Evolutionary conservation across 1,140 invertebrate genomes (phyloP).

Genomic region (Panulirus ornatus): DNA sequence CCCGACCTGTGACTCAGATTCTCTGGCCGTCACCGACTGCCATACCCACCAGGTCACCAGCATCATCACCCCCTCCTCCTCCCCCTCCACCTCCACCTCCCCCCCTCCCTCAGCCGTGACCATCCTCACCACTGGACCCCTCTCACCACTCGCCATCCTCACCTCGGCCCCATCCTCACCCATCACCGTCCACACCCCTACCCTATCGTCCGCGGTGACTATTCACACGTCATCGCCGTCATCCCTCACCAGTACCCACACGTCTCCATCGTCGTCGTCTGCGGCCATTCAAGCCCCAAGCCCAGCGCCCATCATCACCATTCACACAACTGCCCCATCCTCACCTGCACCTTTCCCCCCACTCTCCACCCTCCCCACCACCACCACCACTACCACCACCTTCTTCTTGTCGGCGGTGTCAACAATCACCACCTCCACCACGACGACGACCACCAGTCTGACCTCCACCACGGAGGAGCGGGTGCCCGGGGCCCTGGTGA

Average conservation of each 20-base stretch:
- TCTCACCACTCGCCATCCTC: constrained; percentile 42
- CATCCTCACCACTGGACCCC: constrained; percentile 23
- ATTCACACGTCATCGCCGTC: constrained; percentile 21
- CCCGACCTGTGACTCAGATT: constrained; percentile 16
- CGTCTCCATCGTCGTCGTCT: constrained; percentile 41
- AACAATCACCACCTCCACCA: constrained; percentile 21
- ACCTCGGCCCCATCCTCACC: constrained; percentile 17
- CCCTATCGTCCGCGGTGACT: constrained; percentile 9
- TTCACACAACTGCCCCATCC: constrained; percentile 1
- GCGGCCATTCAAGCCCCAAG: constrained; percentile 13
- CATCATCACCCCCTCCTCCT: not conserved
- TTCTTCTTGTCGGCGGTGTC: not conserved
- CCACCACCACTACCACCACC: constrained; percentile 22
- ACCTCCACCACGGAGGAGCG: constrained; percentile 23
- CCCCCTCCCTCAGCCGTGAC: not conserved
- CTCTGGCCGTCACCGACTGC: not conserved
- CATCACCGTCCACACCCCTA: constrained; percentile 5
- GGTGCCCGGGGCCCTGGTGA: constrained; percentile 10
- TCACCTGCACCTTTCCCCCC: constrained; percentile 2
- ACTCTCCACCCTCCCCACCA: not conserved
- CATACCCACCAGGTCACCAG: not conserved
- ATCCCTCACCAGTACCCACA: constrained; percentile 34
- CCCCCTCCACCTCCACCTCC: no score
- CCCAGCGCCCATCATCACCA: not conserved
- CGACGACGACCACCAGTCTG: constrained; percentile 17